Evolutionary conservation across 2,113 vertebrate genomes (phyloP), one percentile per base, ranked within the genome.

Genomic region (Alosa alosa): DNA sequence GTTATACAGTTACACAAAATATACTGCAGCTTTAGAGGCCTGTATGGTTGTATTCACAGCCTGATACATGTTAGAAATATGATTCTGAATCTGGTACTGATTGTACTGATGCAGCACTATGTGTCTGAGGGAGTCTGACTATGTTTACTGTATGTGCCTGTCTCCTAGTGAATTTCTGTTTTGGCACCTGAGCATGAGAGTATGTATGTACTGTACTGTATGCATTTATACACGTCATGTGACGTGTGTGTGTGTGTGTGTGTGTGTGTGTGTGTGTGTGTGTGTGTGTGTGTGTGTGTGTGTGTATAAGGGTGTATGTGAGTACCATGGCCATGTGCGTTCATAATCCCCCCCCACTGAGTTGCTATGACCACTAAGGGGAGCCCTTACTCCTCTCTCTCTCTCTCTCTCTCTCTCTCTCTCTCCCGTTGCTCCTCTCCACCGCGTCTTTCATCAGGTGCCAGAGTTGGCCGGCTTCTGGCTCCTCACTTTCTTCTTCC

Each of bases 381-480:
- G 72, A 78, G 72, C 72, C 36, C 25, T 78, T 13, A 39, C 72
- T 36, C 25, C 25, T 72, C 64, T 72, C 8, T 36, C 25, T 72
- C 64, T 31, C 64, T 72, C 15, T 84, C 36, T 64, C 31, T 3
- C 22, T 41, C 2, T 11, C 31, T 18, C 85, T 86, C 78, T 3
- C 1, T 25, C 11, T 18, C 31, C 3, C 31, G 13, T 7, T 6
- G 7, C 64, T 11, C n/a, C n/a, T 31, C n/a, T 31, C 25, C 25
- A 31, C 1, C 64, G 75, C 75, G 4, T 46, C 82, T 88, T 86
- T 88, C 83, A 89, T 86, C 88, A 97, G 97, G 95, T 96, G 47
- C 97, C 96, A 0, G 95, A 96, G 87, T 92, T 97, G 81, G 95
- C 97, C 0, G 96, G 95, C 39, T 97, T 97, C 93, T 95, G 96